Base-by-base conservation (phyloP, 2,888 invertebrate genomes). In the Allacma fusca region DNA sequence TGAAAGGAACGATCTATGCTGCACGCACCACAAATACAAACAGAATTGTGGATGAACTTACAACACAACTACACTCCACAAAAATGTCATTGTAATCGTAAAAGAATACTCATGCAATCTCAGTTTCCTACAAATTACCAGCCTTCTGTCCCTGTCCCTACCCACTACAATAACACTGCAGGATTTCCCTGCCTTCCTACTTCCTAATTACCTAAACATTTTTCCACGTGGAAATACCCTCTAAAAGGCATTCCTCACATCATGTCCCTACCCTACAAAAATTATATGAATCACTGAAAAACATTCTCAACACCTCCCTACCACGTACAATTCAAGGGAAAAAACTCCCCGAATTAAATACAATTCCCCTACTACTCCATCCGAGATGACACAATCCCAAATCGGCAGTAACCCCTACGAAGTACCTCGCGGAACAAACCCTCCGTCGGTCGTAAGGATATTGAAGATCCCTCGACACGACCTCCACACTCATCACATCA, bases 11-110 rank as follows among this genome's bases (percentile, higher is more conserved):
- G n/a, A 50, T 50, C 50, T 50, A 50, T 19, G 50, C 50, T 50
- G 50, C 50, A 13, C 16, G 50, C n/a, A 50, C 50, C 50, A 50
- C 50, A 50, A 50, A 50, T 50, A 50, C 50, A 50, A 50, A 50
- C 50, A 50, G 50, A 50, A 50, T 19, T 50, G 19, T 50, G 50
- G 50, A 50, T 50, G 50, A 50, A 50, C 50, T 50, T 50, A 50
- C 19, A 50, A 50, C 50, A 50, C 50, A 50, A 1, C 7, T 4
- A 34, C 50, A 50, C 19, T 50, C 19, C 19, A 50, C 50, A 50
- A 19, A 5, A 12, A 12, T 50, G 50, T 50, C 50, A 50, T 50
- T 19, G 19, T n/a, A 50, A 19, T n/a, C 50, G 50, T 34, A 34
- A 34, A 34, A 34, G 5, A 34, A 34, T 50, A n/a, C n/a, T 12